Evolutionary conservation across 2,797 vertebrate species (phyloP).

Genomic region (Brachyrhaphis roseni): DNA sequence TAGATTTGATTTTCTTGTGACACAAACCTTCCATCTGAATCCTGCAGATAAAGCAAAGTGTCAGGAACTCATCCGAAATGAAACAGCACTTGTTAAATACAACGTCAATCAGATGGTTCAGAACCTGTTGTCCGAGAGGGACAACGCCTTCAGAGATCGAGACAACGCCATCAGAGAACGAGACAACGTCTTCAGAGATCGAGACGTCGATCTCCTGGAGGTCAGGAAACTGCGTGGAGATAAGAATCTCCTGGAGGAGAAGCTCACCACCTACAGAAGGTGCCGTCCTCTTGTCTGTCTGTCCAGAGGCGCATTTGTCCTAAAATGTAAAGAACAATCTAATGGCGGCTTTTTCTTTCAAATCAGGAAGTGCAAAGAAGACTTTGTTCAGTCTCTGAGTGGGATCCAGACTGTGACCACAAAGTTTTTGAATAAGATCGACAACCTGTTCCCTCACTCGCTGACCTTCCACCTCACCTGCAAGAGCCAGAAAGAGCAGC

Average conservation of each 20-base stretch:
- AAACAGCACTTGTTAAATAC: conserved; percentile 25
- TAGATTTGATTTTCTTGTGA: not conserved
- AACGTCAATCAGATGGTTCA: conserved; percentile 77
- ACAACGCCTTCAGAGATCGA: conserved; percentile 43
- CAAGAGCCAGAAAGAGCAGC: conserved; percentile 69
- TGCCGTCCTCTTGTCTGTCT: conserved; percentile 11
- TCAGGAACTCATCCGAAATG: too few relatives aligned
- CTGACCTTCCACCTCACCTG: conserved; percentile 83
- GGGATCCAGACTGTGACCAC: conserved; percentile 70
- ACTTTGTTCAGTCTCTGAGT: conserved; percentile 68
- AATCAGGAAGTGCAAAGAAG: conserved; percentile 77
- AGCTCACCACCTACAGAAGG: conserved; percentile 69
- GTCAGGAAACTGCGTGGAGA: conserved; percentile 53
- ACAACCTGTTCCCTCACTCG: conserved; percentile 75
- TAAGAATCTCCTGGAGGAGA: conserved; percentile 63
- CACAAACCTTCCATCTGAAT: not conserved
- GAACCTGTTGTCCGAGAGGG: conserved; percentile 61
- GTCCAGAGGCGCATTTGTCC: not conserved
- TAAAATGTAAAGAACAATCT: not conserved
- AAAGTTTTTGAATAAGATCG: conserved; percentile 69
- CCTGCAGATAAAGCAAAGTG: conserved; percentile 60
- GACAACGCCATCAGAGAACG: conserved; percentile 47
- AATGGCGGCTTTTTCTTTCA: not conserved
- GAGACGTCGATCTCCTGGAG: conserved; percentile 48
- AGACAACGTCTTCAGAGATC: conserved; percentile 40